phyloP scores from a whole-genome alignment of 2,797 vertebrate species.

The Lutjanus campechanus region DNA sequence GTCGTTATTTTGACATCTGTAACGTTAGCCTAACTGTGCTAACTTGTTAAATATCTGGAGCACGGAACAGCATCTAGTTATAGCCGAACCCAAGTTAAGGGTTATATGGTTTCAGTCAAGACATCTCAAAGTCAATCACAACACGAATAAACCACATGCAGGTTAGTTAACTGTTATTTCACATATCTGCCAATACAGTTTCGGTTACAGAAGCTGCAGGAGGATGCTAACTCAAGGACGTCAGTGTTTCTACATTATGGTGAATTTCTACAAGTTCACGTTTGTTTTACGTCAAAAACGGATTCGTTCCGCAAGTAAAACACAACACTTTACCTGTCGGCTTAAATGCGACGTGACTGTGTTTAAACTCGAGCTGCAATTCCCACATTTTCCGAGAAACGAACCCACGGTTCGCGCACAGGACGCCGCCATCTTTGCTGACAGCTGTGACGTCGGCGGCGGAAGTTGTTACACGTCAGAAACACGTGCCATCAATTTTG shows the following conservation, averaged over 20 bases:
- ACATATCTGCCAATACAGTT: neutral
- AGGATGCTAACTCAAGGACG: conserved; percentile 72
- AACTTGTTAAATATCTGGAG: neutral
- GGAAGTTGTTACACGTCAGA: conserved; percentile 58
- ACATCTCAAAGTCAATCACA: accelerated
- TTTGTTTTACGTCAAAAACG: accelerated
- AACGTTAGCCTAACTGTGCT: neutral
- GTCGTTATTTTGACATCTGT: accelerated
- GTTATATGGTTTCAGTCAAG: accelerated
- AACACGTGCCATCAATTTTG: neutral
- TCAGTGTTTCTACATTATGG: accelerated
- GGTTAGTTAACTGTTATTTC: accelerated
- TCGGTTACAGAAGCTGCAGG: conserved; percentile 22
- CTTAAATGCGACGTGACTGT: conserved; percentile 26
- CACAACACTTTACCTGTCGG: conserved; percentile 63
- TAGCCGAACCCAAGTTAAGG: neutral
- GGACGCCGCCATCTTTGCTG: conserved; percentile 83
- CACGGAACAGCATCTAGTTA: no score
- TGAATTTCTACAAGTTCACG: accelerated
- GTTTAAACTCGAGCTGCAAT: conserved; percentile 38
- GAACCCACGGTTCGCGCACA: conserved; percentile 58
- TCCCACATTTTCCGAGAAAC: conserved; percentile 72
- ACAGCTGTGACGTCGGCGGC: conserved; percentile 22
- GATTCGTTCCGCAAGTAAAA: accelerated
- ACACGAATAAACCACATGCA: accelerated